Conservation (phyloP, 2,113 vertebrate species). For the Stegastes partitus region DNA sequence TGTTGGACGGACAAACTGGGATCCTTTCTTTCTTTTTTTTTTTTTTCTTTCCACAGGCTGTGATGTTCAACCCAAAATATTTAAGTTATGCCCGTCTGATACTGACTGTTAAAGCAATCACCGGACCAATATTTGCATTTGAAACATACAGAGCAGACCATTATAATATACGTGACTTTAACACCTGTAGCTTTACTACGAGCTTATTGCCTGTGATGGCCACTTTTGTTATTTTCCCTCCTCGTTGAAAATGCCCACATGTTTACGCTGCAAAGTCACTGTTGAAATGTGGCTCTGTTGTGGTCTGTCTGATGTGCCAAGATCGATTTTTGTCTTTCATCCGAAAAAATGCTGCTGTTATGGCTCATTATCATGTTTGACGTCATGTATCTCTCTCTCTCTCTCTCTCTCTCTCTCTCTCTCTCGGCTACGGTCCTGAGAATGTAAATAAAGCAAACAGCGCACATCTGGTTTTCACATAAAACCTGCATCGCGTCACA, state of each 20-base stretch:
- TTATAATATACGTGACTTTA: neutral
- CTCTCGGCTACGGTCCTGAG: slow-evolving; percentile 71
- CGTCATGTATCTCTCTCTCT: slow-evolving; percentile 68
- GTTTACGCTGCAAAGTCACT: slow-evolving; percentile 6
- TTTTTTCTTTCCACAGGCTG: neutral
- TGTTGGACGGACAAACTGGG: slow-evolving; percentile 64
- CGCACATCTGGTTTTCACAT: slow-evolving; percentile 92
- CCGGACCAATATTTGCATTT: neutral
- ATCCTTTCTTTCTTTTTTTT: slow-evolving; percentile 19
- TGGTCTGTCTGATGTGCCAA: slow-evolving; percentile 17
- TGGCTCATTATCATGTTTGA: slow-evolving; percentile 80
- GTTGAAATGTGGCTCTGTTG: slow-evolving; percentile 22
- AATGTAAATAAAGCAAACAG: slow-evolving; percentile 92
- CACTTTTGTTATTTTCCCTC: neutral
- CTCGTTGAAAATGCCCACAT: neutral
- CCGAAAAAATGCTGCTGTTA: slow-evolving; percentile 16
- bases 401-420: slow-evolving; percentile 20
- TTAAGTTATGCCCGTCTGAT: neutral
- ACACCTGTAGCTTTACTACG: slow-evolving; percentile 4
- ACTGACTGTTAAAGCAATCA: neutral
- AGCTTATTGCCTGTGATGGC: neutral
- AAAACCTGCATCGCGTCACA: slow-evolving; percentile 60
- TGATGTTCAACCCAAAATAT: neutral
- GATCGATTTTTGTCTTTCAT: slow-evolving; percentile 15
- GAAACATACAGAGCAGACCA: neutral